Evolutionary conservation across 2,888 invertebrate species (phyloP), one percentile per base, ranked within the genome.

Genomic region (Agrochola lychnidis): DNA sequence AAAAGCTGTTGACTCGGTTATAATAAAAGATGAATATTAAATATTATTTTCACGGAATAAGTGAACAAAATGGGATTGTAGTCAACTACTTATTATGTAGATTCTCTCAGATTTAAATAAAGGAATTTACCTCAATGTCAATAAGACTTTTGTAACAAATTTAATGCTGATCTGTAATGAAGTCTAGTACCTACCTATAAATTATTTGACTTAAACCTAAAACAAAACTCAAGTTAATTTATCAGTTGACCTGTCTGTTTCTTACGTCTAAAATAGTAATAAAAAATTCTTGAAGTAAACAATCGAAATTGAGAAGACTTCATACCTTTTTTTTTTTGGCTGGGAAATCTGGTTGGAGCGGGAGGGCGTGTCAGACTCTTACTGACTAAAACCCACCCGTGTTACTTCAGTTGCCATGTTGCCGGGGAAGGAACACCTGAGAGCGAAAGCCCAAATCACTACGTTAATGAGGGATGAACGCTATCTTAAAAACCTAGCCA

Each of bases 1-100:
- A 69, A 57, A 63, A 45, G 14, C 42, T 25, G 53, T 71, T 69
- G 45, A 64, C 25, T 56, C 40, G 12, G 4, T 67, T 53, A 45
- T 51, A 81, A 70, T 62, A 68, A 62, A 62, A 45, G 4, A 63
- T 51, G 51, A 80, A 81, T 68, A 71, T 63, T 40, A 40, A 62
- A 75, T 67, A n/a, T 40, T 57, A 66, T 73, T 80, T 80, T 12
- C 59, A 22, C 45, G 25, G 40, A 10, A 25, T 59, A 40, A 73
- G 61, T 71, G 16, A 78, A 68, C 14, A 14, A 64, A 69, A 36
- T 69, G 48, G 14, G 16, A 70, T 66, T 67, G 22, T 51, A 62
- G 12, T 70, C 53, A 64, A 59, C 30, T 48, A 22, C 51, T 9
- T 67, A 70, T 57, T 74, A 67, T 62, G 70, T 57, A 62, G 30